Conservation (phyloP, 2,113 vertebrate species). For the Equus quagga region DNA sequence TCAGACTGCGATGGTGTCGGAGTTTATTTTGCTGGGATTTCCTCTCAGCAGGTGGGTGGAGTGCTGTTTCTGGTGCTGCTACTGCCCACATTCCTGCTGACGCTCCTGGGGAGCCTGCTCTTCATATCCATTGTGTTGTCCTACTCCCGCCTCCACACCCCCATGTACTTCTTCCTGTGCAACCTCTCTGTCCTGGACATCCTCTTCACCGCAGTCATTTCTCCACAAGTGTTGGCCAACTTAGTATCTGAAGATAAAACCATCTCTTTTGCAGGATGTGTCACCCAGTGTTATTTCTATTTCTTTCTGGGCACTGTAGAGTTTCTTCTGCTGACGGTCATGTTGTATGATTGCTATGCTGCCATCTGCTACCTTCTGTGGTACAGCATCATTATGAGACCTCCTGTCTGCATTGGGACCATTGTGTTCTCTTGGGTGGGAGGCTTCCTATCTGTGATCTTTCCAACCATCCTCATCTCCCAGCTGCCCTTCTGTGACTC, state of each 20-base stretch:
- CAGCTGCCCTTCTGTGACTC: slow-evolving; percentile 56
- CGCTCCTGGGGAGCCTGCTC: slow-evolving; percentile 51
- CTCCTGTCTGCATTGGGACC: slow-evolving; percentile 21
- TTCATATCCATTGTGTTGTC: slow-evolving; percentile 29
- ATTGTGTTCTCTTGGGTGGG: slow-evolving; percentile 62
- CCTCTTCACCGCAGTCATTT: slow-evolving; percentile 57
- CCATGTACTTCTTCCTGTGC: slow-evolving; percentile 70
- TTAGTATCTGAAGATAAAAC: slow-evolving; percentile 9
- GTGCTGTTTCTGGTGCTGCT: slow-evolving; percentile 29
- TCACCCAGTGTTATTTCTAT: slow-evolving; percentile 63
- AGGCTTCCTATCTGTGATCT: slow-evolving; percentile 61
- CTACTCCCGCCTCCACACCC: not conserved
- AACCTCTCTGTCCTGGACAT: slow-evolving; percentile 65
- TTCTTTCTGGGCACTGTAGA: slow-evolving; percentile 54
- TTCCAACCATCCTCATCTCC: slow-evolving; percentile 50
- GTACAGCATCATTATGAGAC: slow-evolving; percentile 11
- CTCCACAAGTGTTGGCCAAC: slow-evolving; percentile 50
- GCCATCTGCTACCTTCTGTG: slow-evolving; percentile 60
- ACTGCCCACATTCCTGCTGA: slow-evolving; percentile 39
- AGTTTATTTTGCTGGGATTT: slow-evolving; percentile 67
- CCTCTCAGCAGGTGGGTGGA: slow-evolving; percentile 15
- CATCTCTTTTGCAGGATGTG: slow-evolving; percentile 48
- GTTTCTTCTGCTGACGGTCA: slow-evolving; percentile 58
- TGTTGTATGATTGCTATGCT: slow-evolving; percentile 20
- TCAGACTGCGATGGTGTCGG: not conserved